A percentile compares a stretch with the other conserved stretches of the same genome.
phyloP scores from a whole-genome alignment of 1,140 invertebrate genomes.

The Heliothis subflexa region DNA sequence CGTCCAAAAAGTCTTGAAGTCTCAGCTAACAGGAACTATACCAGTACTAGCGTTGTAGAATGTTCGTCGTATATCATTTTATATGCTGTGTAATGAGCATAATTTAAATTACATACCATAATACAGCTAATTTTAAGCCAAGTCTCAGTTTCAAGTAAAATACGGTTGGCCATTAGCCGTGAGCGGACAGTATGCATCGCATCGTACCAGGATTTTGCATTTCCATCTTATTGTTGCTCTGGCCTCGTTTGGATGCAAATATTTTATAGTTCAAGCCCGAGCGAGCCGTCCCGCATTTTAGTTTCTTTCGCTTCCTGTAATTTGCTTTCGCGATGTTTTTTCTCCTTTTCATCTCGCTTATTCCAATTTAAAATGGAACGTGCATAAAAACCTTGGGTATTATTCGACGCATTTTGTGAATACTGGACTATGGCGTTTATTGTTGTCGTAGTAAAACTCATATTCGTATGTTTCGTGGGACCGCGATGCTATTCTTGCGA shows the following conservation, averaged over 20 bases:
- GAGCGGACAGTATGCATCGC: conserved; percentile 62
- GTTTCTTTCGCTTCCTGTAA: conserved; percentile 69
- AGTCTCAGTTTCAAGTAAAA: conserved; percentile 52
- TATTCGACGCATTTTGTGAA: conserved; percentile 48
- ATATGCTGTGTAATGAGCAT: conserved; percentile 32
- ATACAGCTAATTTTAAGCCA: conserved; percentile 49
- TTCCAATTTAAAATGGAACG: conserved; percentile 60
- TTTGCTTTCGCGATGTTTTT: conserved; percentile 64
- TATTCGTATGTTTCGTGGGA: conserved; percentile 4
- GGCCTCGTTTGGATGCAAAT: conserved; percentile 76
- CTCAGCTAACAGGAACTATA: conserved; percentile 20
- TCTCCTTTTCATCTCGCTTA: conserved; percentile 57
- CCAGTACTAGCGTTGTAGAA: conserved; percentile 7
- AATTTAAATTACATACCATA: conserved; percentile 44
- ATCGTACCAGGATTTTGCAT: conserved; percentile 63
- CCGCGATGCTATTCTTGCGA: conserved; percentile 33
- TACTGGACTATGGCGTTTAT: conserved; percentile 37
- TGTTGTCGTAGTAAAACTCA: conserved; percentile 27
- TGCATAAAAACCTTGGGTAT: conserved; percentile 52
- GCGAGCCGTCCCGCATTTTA: conserved; percentile 63
- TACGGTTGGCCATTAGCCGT: conserved; percentile 54
- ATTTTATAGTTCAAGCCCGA: conserved; percentile 72
- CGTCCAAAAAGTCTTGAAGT: conserved; percentile 43
- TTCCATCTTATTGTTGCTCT: conserved; percentile 74
- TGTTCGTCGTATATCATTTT: conserved; percentile 18